Evolutionary conservation across 2,797 vertebrate species (phyloP).

Genomic region (Falco columbarius): DNA sequence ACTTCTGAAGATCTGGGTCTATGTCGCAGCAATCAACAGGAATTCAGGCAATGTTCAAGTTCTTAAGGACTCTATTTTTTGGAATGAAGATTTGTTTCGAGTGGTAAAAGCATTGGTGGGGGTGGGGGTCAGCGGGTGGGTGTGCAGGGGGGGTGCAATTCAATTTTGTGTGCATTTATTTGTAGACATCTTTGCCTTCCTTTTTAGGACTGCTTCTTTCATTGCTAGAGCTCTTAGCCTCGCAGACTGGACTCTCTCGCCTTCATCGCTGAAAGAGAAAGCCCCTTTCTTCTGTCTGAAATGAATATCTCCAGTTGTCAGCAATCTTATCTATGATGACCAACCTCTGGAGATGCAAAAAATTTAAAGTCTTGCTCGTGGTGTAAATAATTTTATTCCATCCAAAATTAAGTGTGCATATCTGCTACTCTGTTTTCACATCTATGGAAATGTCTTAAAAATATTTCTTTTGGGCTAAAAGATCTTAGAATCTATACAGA

Average conservation of each 20-base stretch:
- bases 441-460: not conserved
- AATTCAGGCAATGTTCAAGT: not conserved
- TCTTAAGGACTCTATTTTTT: not conserved
- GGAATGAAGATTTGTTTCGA: not conserved
- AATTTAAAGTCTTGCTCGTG: not conserved
- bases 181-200: not conserved
- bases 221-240: not conserved
- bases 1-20: not conserved
- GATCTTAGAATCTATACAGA: not conserved
- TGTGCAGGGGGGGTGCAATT: rapidly evolving
- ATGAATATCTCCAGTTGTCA: not conserved
- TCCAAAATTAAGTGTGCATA: not conserved
- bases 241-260: not conserved
- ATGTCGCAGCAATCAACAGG: not conserved
- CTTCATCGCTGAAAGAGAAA: not conserved
- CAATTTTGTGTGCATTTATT: not conserved
- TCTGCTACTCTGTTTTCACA: not conserved
- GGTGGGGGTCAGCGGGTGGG: rapidly evolving
- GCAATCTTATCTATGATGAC: not conserved
- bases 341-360: not conserved
- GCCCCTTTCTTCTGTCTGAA: not conserved
- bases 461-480: not conserved
- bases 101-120: not conserved
- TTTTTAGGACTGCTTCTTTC: not conserved
- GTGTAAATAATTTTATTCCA: not conserved